phyloP scores from a whole-genome alignment of 1,140 invertebrate species.

The Episyrphus balteatus region DNA sequence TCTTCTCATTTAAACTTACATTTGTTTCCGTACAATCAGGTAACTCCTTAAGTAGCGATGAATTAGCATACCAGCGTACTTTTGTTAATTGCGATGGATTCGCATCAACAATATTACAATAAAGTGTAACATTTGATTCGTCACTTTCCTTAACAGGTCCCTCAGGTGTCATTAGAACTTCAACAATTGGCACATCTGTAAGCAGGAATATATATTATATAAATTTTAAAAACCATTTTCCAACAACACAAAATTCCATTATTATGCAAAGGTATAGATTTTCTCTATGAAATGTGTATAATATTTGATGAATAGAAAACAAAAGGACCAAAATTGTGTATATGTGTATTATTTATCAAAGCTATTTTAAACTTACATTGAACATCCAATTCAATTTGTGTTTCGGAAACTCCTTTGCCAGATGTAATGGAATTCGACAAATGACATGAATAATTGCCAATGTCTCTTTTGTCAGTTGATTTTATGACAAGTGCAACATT shows the following conservation, averaged over 20 bases:
- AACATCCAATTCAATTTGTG: conserved; percentile 59
- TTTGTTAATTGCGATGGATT: conserved; percentile 53
- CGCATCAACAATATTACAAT: conserved; percentile 61
- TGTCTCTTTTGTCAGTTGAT: conserved; percentile 62
- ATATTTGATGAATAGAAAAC: neutral
- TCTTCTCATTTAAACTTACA: neutral
- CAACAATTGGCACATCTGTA: conserved; percentile 62
- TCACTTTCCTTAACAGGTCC: conserved; percentile 69
- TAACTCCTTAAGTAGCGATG: conserved; percentile 69
- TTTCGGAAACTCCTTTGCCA: conserved; percentile 48
- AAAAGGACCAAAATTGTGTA: no score
- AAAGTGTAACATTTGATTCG: conserved; percentile 66
- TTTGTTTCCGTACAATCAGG: conserved; percentile 52
- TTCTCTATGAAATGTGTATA: neutral
- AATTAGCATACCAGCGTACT: conserved; percentile 73
- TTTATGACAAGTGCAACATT: conserved; percentile 64
- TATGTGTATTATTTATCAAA: neutral
- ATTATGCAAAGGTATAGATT: no score
- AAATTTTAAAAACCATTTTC: neutral
- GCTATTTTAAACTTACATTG: conserved; percentile 55
- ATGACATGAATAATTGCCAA: conserved; percentile 68
- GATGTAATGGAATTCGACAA: conserved; percentile 64
- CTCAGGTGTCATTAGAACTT: conserved; percentile 61
- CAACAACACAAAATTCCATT: no score
- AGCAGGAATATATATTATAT: neutral